phyloP scores from a whole-genome alignment of 2,888 invertebrate genomes.

The Taphrorychus bicolor region DNA sequence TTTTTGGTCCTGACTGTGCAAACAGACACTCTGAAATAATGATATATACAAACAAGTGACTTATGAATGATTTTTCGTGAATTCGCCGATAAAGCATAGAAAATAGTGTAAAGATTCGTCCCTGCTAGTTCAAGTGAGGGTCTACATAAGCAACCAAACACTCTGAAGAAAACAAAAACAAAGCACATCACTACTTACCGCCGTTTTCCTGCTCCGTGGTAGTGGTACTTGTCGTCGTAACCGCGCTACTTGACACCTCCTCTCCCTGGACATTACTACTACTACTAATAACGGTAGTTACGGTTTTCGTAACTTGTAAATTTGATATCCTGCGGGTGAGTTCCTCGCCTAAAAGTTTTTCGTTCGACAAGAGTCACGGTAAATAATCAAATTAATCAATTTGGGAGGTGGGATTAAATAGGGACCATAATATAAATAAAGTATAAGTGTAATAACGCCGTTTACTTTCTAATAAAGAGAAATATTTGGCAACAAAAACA shows the following conservation, averaged over 20 bases:
- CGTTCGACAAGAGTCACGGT: not conserved
- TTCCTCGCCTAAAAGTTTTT: conserved; percentile 53
- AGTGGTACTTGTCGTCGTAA: conserved; percentile 45
- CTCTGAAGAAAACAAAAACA: conserved; percentile 40
- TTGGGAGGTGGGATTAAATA: no score
- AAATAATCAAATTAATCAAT: no score
- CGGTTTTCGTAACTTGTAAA: conserved; percentile 67
- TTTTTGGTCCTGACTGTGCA: no score
- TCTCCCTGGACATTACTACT: conserved; percentile 49
- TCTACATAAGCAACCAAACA: conserved; percentile 1
- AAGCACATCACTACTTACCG: conserved; percentile 60
- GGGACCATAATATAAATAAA: no score
- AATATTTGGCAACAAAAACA: no score
- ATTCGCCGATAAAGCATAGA: no score
- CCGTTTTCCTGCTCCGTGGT: conserved; percentile 61
- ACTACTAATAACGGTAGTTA: conserved; percentile 65
- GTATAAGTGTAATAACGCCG: no score
- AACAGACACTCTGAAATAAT: no score
- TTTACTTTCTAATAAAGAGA: no score
- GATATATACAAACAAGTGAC: no score
- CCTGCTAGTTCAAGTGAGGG: not conserved
- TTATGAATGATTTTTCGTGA: no score
- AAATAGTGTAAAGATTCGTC: no score
- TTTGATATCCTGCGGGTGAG: conserved; percentile 54
- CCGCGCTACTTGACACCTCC: conserved; percentile 29